These are phyloP conservation scores for Gryllus longicercus DNA, from an alignment of 2,888 invertebrate genomes.

Conservation along the genomic window DNA sequence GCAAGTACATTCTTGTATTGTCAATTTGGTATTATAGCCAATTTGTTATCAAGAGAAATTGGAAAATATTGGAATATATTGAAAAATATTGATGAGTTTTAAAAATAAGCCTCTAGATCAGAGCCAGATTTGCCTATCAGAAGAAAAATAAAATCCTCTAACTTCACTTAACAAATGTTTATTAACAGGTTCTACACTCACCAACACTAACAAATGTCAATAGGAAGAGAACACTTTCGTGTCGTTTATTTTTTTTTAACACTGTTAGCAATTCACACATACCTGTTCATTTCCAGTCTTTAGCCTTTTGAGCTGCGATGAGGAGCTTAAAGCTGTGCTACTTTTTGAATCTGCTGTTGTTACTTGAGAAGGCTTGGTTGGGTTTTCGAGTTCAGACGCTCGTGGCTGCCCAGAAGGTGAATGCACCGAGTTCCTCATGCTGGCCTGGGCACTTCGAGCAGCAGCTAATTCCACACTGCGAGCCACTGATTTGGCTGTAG, in stretches of 20 bases:
- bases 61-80: too few relatives aligned
- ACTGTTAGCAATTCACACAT: background rate
- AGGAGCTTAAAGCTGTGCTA: conserved; percentile 40
- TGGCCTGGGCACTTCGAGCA: background rate
- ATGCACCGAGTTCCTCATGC: background rate
- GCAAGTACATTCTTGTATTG: too few relatives aligned
- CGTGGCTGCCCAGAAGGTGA: background rate
- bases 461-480: conserved; percentile 1
- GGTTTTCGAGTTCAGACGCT: background rate
- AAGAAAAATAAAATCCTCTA: too few relatives aligned
- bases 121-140: background rate
- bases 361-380: background rate
- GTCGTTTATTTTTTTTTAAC: background rate
- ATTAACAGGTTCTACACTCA: too few relatives aligned
- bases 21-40: too few relatives aligned
- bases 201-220: too few relatives aligned
- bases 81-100: too few relatives aligned
- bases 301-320: conserved; percentile 45
- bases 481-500: conserved; percentile 2
- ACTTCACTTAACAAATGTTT: too few relatives aligned
- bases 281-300: conserved; percentile 48
- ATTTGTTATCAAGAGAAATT: too few relatives aligned
- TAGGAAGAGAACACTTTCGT: too few relatives aligned
- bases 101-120: background rate
- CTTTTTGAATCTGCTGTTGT: conserved; percentile 36